Evolutionary conservation across 2,888 invertebrate species (phyloP).

Genomic region (Conchocele bisecta): DNA sequence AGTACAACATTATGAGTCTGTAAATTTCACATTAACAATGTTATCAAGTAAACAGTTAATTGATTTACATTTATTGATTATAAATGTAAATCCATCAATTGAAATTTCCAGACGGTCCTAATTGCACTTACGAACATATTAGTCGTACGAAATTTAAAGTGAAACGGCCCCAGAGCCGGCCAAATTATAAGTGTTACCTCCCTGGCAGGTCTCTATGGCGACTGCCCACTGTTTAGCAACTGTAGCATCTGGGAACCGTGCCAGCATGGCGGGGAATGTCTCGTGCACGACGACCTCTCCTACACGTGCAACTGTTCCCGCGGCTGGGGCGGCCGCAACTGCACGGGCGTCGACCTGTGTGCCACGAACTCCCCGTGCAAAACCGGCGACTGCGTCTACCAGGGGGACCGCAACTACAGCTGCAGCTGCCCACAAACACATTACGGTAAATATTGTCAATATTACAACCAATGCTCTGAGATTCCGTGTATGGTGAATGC

Average conservation of each 20-base stretch:
- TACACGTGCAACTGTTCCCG: slow-evolving; percentile 65
- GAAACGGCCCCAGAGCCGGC: not conserved
- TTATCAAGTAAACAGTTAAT: no score
- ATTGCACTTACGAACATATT: no score
- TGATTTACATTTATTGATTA: no score
- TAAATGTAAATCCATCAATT: no score
- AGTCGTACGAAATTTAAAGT: no score
- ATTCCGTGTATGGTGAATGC: slow-evolving; percentile 57
- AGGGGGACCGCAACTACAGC: slow-evolving; percentile 51
- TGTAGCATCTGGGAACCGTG: slow-evolving; percentile 71
- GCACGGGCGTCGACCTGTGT: slow-evolving; percentile 67
- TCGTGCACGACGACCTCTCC: slow-evolving; percentile 52
- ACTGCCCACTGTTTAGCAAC: slow-evolving; percentile 60
- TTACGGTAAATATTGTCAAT: slow-evolving; percentile 62
- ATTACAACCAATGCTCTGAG: slow-evolving; percentile 47
- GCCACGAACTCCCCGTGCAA: slow-evolving; percentile 60
- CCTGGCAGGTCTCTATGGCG: slow-evolving; percentile 52
- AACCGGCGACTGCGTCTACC: slow-evolving; percentile 64
- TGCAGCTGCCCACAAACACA: slow-evolving; percentile 65
- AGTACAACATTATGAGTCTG: no score
- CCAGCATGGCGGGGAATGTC: slow-evolving; percentile 61
- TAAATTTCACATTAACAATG: no score
- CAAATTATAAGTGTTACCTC: not conserved
- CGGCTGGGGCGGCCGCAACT: slow-evolving; percentile 70
- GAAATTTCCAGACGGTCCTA: no score